phyloP scores from a whole-genome alignment of 2,888 invertebrate genomes.

The Sinelater perroti region DNA sequence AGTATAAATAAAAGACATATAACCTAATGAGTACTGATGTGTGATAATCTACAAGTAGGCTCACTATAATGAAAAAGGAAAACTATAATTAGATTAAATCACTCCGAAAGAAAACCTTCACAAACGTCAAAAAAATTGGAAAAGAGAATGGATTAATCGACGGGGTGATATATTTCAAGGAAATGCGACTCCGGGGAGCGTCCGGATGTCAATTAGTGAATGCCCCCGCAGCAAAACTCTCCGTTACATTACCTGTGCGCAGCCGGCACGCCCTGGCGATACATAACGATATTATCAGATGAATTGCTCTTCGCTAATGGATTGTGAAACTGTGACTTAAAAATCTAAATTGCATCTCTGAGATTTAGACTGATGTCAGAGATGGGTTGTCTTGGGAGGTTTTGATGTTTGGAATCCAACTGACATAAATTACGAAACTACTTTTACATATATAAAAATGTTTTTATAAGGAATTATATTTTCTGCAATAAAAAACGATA shows the following conservation, averaged over 20 bases:
- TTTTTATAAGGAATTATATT: too few relatives aligned
- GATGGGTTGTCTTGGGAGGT: too few relatives aligned
- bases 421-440: too few relatives aligned
- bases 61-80: too few relatives aligned
- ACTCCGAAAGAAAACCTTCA: not conserved
- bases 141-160: slow-evolving; percentile 19
- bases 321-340: slow-evolving; percentile 11
- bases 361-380: too few relatives aligned
- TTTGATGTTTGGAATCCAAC: too few relatives aligned
- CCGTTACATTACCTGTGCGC: not conserved
- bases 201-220: slow-evolving; percentile 22
- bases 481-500: too few relatives aligned
- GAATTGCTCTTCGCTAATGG: slow-evolving; percentile 17
- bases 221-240: slow-evolving; percentile 6
- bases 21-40: too few relatives aligned
- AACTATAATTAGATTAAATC: slow-evolving; percentile 16
- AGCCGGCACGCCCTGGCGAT: slow-evolving; percentile 15
- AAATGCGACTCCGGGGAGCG: slow-evolving; percentile 18
- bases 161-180: slow-evolving; percentile 22
- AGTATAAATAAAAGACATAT: too few relatives aligned
- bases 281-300: slow-evolving; percentile 24
- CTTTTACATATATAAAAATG: too few relatives aligned
- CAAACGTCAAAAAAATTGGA: slow-evolving; percentile 15
- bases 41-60: too few relatives aligned
- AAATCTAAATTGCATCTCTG: slow-evolving; percentile 7